Evolutionary conservation across 2,888 invertebrate genomes (phyloP).

Genomic region (Himalopsyche anomala): DNA sequence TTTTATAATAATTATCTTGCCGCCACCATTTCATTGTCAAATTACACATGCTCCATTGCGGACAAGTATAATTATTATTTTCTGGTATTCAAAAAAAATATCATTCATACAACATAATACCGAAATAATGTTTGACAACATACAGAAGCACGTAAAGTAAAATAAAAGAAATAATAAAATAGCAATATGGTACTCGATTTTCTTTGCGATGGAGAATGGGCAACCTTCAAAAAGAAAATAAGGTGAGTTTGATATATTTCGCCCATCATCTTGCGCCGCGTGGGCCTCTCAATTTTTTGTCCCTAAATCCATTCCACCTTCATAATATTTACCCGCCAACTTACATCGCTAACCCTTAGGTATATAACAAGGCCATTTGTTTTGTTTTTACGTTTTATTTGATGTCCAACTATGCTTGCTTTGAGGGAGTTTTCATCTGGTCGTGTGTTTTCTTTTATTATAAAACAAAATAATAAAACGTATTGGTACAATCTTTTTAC

Average conservation of each 20-base stretch:
- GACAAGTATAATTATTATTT: too few species aligned
- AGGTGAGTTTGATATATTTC: slow-evolving; percentile 59
- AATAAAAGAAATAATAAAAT: slow-evolving; percentile 12
- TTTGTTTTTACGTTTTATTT: slow-evolving; percentile 52
- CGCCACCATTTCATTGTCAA: too few species aligned
- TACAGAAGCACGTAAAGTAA: not conserved
- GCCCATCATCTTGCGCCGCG: slow-evolving; percentile 51
- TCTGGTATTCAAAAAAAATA: too few species aligned
- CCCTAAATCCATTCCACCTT: slow-evolving; percentile 57
- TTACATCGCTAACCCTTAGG: slow-evolving; percentile 44
- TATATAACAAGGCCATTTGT: slow-evolving; percentile 60
- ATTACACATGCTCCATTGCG: too few species aligned
- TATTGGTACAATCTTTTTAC: too few species aligned
- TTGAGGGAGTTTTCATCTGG: not conserved
- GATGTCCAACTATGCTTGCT: slow-evolving; percentile 34
- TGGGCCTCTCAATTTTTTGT: slow-evolving; percentile 54
- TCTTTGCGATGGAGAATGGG: not conserved
- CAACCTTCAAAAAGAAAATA: slow-evolving; percentile 50
- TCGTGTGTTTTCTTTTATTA: slow-evolving; percentile 25
- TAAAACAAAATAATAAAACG: not conserved
- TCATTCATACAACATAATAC: too few species aligned
- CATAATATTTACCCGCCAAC: slow-evolving; percentile 57
- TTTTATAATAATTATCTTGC: too few species aligned
- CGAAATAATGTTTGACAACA: too few species aligned
- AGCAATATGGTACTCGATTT: not conserved